phyloP scores from a whole-genome alignment of 2,888 invertebrate species.

The Brenthis daphne region DNA sequence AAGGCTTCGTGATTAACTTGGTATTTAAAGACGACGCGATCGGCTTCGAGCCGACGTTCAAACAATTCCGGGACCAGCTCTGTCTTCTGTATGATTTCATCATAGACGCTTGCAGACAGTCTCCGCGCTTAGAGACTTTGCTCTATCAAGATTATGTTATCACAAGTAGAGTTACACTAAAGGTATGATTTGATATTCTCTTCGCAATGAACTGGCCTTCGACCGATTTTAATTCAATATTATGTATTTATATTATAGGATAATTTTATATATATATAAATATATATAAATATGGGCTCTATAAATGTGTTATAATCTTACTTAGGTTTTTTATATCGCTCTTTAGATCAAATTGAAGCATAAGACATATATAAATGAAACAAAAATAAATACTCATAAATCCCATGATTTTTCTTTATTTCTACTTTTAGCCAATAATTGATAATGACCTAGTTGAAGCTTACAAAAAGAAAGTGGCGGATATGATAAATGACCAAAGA shows the following conservation, averaged over 20 bases:
- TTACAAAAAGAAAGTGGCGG: slow-evolving; percentile 83
- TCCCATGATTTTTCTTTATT: neutral
- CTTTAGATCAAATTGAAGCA: too few species aligned
- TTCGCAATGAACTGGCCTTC: neutral
- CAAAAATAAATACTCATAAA: neutral
- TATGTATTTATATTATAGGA: too few species aligned
- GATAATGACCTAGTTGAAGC: slow-evolving; percentile 85
- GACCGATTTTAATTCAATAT: too few species aligned
- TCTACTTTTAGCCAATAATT: slow-evolving; percentile 86
- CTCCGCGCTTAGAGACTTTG: slow-evolving; percentile 91
- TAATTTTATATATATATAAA: too few species aligned
- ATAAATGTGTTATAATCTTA: too few species aligned
- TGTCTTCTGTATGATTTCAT: slow-evolving; percentile 88
- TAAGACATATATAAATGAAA: neutral
- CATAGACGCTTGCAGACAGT: slow-evolving; percentile 85
- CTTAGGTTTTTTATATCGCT: too few species aligned
- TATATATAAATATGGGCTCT: too few species aligned
- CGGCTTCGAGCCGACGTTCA: slow-evolving; percentile 88
- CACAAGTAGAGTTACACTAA: slow-evolving; percentile 49
- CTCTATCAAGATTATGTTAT: slow-evolving; percentile 85
- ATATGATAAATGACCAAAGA: slow-evolving; percentile 86
- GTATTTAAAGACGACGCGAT: slow-evolving; percentile 83
- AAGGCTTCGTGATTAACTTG: slow-evolving; percentile 86
- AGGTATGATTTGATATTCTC: slow-evolving; percentile 48
- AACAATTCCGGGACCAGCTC: slow-evolving; percentile 87